Evolutionary conservation across 2,888 invertebrate genomes (phyloP).

Genomic region (Malacosoma neustria): DNA sequence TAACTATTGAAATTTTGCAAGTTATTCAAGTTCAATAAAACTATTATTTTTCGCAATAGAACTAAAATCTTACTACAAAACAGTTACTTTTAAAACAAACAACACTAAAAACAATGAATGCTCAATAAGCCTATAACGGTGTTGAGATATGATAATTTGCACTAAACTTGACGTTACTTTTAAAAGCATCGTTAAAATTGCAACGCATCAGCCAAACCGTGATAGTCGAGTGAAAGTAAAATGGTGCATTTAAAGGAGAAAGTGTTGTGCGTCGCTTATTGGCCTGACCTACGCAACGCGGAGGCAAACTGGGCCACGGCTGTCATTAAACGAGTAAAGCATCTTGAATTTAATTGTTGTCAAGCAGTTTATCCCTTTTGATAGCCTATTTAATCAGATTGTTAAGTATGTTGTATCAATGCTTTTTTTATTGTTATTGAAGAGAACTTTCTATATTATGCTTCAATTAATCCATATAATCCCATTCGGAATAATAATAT

Average conservation of each 20-base stretch:
- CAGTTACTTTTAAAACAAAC: too few relatives aligned
- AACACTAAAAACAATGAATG: neutral
- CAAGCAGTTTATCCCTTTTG: too few relatives aligned
- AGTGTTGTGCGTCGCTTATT: constrained; percentile 39
- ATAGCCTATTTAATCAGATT: too few relatives aligned
- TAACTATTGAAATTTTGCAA: too few relatives aligned
- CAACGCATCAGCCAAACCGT: constrained; percentile 21
- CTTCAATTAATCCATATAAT: too few relatives aligned
- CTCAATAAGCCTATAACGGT: neutral
- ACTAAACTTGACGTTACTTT: neutral
- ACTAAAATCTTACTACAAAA: too few relatives aligned
- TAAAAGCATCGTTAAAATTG: constrained; percentile 9
- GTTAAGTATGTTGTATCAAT: too few relatives aligned
- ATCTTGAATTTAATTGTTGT: constrained; percentile 25
- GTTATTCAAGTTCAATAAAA: too few relatives aligned
- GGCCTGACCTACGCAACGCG: constrained; percentile 65
- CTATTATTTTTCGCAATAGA: too few relatives aligned
- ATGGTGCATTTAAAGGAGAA: constrained; percentile 43
- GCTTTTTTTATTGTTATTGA: constrained; percentile 23
- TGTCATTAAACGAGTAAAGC: constrained; percentile 38
- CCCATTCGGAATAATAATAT: constrained; percentile 18
- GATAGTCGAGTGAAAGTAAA: constrained; percentile 49
- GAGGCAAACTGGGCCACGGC: constrained; percentile 46
- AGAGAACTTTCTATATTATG: constrained; percentile 18
- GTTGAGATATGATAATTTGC: neutral